phyloP scores from a whole-genome alignment of 2,888 invertebrate genomes.

The Sinelater perroti region DNA sequence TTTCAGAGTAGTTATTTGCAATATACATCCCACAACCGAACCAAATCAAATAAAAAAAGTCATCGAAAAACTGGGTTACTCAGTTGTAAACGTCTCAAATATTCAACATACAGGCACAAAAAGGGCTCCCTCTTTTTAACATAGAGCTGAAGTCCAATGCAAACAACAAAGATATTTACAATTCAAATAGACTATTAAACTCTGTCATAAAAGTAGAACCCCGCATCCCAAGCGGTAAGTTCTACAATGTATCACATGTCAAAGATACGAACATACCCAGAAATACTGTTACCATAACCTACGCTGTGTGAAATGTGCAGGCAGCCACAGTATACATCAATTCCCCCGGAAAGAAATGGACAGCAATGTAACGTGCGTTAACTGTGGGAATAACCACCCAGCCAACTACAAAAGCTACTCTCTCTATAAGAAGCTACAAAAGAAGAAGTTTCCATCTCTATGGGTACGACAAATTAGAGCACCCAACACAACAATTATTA shows the following conservation, averaged over 20 bases:
- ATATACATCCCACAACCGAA: slow-evolving; percentile 16
- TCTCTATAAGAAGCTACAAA: no score
- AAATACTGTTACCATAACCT: slow-evolving; percentile 11
- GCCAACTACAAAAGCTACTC: no score
- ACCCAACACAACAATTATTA: no score
- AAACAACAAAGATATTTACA: slow-evolving; percentile 18
- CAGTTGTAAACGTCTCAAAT: slow-evolving; percentile 14
- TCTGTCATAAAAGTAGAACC: background rate
- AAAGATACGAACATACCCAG: slow-evolving; percentile 3
- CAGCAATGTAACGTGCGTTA: no score
- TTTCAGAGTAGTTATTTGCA: slow-evolving; percentile 18
- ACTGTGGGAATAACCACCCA: no score
- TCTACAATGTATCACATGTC: slow-evolving; percentile 11
- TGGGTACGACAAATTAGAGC: no score
- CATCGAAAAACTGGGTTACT: slow-evolving; percentile 11
- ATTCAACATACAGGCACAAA: slow-evolving; percentile 5
- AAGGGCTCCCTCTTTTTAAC: slow-evolving; percentile 11
- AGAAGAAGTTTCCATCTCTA: no score
- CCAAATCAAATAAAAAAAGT: slow-evolving; percentile 10
- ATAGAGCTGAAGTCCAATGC: slow-evolving; percentile 6
- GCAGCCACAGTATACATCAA: background rate
- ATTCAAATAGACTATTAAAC: background rate
- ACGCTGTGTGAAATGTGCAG: slow-evolving; percentile 17
- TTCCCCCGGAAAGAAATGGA: no score
- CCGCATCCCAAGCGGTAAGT: slow-evolving; percentile 9